These are phyloP conservation scores for Dromiciops gliroides DNA, from an alignment of 2,113 vertebrate genomes.

Conservation along the genomic window DNA sequence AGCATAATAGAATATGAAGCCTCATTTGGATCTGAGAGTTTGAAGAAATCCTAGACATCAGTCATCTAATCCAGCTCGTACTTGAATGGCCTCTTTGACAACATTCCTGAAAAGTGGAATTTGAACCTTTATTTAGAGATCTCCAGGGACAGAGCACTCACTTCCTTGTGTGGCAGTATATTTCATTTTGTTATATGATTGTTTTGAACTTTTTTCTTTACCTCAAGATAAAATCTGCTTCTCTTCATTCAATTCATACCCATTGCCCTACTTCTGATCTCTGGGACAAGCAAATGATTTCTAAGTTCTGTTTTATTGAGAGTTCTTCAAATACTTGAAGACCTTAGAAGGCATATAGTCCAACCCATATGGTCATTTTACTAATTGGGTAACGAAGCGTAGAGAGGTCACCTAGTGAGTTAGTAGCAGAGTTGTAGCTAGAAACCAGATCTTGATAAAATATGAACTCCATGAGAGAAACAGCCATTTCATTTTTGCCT, in stretches of 20 bases:
- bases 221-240: background rate
- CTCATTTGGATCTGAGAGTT: background rate
- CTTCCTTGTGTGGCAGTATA: background rate
- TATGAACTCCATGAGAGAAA: background rate
- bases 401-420: background rate
- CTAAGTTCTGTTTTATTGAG: background rate
- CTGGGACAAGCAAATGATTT: background rate
- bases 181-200: background rate
- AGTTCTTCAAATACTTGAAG: background rate
- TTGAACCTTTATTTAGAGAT: background rate
- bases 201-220: background rate
- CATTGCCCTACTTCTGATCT: background rate
- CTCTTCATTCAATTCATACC: background rate
- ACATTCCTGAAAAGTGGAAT: background rate
- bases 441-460: background rate
- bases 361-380: conserved; percentile 33
- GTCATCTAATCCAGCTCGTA: background rate
- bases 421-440: background rate
- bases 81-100: background rate
- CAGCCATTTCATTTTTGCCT: background rate
- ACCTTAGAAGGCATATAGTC: conserved; percentile 34
- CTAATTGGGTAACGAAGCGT: background rate
- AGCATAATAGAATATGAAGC: background rate
- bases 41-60: background rate
- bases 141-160: background rate